Base-by-base conservation (phyloP, 2,113 vertebrate genomes). In the Agelaius tricolor region DNA sequence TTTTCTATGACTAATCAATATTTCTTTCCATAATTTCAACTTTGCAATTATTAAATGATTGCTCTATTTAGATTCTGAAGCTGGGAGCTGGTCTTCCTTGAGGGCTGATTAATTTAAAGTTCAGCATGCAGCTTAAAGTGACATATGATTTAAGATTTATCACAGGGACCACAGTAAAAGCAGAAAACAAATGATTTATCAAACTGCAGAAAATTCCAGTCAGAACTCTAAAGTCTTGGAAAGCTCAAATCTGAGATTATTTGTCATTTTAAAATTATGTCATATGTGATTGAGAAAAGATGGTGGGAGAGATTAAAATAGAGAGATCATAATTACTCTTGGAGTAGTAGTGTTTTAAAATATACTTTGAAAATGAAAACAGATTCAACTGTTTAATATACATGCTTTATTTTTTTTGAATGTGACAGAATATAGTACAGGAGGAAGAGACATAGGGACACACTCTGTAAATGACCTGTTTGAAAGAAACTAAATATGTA, bases 31-130 rank as follows among this genome's bases (percentile, higher is more conserved):
- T 93, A 58, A 93, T 88, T 96, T 95, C 61, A 74, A 47, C 39
- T 88, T 88, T 75, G 51, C 23, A 96, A 21, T 94, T 94, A 73
- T 37, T 28, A 92, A 89, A 54, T 94, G 41, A 89, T 82, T 90
- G 54, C n/a, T 92, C 72, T 96, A 43, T 86, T 92, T 97, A 91
- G 51, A 88, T 91, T 63, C 65, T 90, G 46, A 63, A 78, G 37
- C 55, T 95, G 46, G 16, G 73, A 86, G 11, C 28, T 62, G 49
- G 62, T 76, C 51, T 73, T 82, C 82, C 59, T 93, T 77, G 54
- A 89, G 43, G 59, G 27, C 27, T 92, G 67, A 85, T 83, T 44
- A 67, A 24, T 72, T 84, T 84, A 11, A 73, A 89, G 83, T 80
- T 55, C 61, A 81, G 24, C 62, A 92, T 63, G 46, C 30, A 84